These are phyloP conservation scores for Phyllotreta striolata DNA, from an alignment of 2,888 invertebrate species.

Conservation along the genomic window DNA sequence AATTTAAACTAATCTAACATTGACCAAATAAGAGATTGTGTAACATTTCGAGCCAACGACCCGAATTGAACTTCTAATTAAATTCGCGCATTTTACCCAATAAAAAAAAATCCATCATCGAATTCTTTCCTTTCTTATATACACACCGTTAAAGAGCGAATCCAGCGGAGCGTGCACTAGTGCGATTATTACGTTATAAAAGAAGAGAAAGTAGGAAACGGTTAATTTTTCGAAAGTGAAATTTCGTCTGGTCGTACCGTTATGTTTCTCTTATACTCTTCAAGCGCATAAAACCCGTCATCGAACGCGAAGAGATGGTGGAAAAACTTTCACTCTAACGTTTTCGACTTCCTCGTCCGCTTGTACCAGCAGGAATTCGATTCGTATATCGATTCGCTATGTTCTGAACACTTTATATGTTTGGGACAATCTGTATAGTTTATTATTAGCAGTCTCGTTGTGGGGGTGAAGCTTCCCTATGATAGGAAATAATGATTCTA, in stretches of 20 bases:
- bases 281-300: conserved; percentile 5
- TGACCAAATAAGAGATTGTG: no score
- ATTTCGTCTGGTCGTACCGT: conserved; percentile 41
- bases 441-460: no score
- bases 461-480: no score
- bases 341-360: conserved; percentile 15
- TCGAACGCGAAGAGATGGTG: conserved; percentile 13
- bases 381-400: no score
- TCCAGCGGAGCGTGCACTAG: conserved; percentile 37
- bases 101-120: background rate
- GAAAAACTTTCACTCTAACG: conserved; percentile 13
- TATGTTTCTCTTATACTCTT: conserved; percentile 11
- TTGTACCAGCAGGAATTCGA: background rate
- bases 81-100: conserved; percentile 9
- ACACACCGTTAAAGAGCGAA: no score
- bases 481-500: no score
- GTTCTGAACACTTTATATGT: no score
- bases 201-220: conserved; percentile 57
- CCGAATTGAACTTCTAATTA: conserved; percentile 25
- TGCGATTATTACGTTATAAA: conserved; percentile 39
- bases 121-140: conserved; percentile 29
- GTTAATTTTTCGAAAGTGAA: conserved; percentile 55
- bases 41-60: conserved; percentile 2
- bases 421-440: no score
- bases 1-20: no score